Evolutionary conservation across 2,888 invertebrate species (phyloP).

Genomic region (Spicauda simplicius): DNA sequence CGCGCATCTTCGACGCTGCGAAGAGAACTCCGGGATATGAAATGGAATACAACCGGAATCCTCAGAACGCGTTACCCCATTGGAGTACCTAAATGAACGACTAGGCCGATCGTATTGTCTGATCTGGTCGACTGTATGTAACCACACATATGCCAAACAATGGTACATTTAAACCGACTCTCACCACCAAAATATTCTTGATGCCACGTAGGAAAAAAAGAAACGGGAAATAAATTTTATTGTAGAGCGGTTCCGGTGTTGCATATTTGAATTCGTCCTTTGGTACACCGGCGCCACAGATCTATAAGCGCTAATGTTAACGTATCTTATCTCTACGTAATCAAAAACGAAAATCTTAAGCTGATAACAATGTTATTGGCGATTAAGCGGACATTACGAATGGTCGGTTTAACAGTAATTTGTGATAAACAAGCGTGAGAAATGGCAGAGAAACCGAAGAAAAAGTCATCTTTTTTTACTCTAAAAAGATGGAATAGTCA

Average conservation of each 20-base stretch:
- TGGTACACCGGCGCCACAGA: slow-evolving; percentile 1
- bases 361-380: slow-evolving; percentile 40
- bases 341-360: slow-evolving; percentile 42
- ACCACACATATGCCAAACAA: no score
- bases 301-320: background rate
- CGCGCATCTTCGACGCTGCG: no score
- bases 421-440: slow-evolving; percentile 10
- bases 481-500: slow-evolving; percentile 66
- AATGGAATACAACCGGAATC: no score
- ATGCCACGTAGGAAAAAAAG: no score
- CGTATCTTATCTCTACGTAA: slow-evolving; percentile 45
- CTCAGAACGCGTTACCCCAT: no score
- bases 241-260: background rate
- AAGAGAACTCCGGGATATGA: no score
- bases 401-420: slow-evolving; percentile 11
- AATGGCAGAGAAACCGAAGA: slow-evolving; percentile 72
- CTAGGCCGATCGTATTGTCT: no score
- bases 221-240: no score
- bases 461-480: slow-evolving; percentile 65
- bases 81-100: no score
- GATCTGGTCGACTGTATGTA: no score
- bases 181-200: no score
- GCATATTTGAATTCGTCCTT: background rate
- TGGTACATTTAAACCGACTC: no score
- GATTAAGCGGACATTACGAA: slow-evolving; percentile 9